phyloP scores from a whole-genome alignment of 1,140 invertebrate species.

The Bactericera cockerelli region DNA sequence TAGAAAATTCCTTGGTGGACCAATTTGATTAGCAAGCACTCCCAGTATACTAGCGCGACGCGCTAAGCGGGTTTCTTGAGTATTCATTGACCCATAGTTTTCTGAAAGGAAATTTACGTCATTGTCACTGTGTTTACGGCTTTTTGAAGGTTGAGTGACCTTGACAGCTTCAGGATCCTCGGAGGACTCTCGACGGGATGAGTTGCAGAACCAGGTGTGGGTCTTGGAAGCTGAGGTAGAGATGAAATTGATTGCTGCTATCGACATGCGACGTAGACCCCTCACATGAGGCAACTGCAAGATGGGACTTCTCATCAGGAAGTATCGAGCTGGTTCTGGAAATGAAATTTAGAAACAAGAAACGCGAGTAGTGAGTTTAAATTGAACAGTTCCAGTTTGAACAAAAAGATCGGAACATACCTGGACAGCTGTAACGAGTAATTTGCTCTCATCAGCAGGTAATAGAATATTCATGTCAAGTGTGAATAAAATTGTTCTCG shows the following conservation, averaged over 20 bases:
- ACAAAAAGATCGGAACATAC: neutral
- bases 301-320: neutral
- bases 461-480: too few species aligned
- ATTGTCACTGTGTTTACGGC: slow-evolving; percentile 13
- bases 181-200: neutral
- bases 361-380: neutral
- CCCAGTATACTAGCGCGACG: slow-evolving; percentile 16
- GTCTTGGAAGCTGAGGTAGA: slow-evolving; percentile 8
- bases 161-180: slow-evolving; percentile 10
- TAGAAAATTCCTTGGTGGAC: slow-evolving; percentile 22
- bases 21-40: slow-evolving; percentile 16
- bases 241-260: slow-evolving; percentile 23
- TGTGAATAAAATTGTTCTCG: too few species aligned
- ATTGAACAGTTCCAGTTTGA: neutral
- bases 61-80: neutral
- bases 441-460: too few species aligned
- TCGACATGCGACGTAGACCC: slow-evolving; percentile 21
- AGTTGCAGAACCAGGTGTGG: slow-evolving; percentile 11
- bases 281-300: slow-evolving; percentile 8
- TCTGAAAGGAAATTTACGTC: slow-evolving; percentile 11
- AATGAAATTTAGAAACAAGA: too few species aligned
- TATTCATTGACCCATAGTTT: slow-evolving; percentile 8
- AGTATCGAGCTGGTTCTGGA: slow-evolving; percentile 12
- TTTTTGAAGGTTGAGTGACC: neutral
- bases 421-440: neutral